Base-by-base conservation (phyloP, 2,797 vertebrate species). In the Channallabes apus region DNA sequence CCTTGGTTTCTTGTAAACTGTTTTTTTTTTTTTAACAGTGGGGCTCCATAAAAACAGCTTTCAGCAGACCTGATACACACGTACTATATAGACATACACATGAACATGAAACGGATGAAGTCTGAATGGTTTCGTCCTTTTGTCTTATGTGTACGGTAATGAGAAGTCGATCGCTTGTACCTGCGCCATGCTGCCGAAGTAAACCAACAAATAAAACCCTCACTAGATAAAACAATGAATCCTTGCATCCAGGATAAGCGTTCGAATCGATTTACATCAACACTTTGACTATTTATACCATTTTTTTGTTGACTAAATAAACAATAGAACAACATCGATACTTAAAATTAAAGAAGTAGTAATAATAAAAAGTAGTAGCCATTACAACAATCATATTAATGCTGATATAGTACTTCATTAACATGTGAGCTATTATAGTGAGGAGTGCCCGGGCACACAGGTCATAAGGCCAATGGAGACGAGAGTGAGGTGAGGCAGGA, bases 281-380 rank as follows among this genome's bases (percentile, higher is more conserved):
- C 71, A 88, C 87, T 86, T 90, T 85, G 54, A 91, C 87, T 88
- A 86, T 90, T 91, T 54, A 41, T 83, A 83, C 18, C 29, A 54
- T n/a, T 46, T 65, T 0, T 46, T 59, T 78, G n/a, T 27, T 12
- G 17, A 81, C 79, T 32, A 81, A 54, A 68, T 67, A 54, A 54
- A 81, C 88, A 90, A 90, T 89, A 92, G 89, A 91, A 90, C 85
- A 82, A 93, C 89, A 88, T 83, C 88, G 62, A 89, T 92, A 92
- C 91, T 85, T 41, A 92, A 46, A 91, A 90, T 87, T 59, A 88
- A 72, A 88, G 41, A 90, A 91, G 80, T 77, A 89, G 78, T 89
- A 89, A 88, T 87, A 56, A 67, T 67, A 81, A 81, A 91, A 85
- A 90, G 80, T 75, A 89, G 72, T 88, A 88, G 87, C 86, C 86